Evolutionary conservation across 2,888 invertebrate genomes (phyloP).

Genomic region (Entomobrya multifasciata): DNA sequence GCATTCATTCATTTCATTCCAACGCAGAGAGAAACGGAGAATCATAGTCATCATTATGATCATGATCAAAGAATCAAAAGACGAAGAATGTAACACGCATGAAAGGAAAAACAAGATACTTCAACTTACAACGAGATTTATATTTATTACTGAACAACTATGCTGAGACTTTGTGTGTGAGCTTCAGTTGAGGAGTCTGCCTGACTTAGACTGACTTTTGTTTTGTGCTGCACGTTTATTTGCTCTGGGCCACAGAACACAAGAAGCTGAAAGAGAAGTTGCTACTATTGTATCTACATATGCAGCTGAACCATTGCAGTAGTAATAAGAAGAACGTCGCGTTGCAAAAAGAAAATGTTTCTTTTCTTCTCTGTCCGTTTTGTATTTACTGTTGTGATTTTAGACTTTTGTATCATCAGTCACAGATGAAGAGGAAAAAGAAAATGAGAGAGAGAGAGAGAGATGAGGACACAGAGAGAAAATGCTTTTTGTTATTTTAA

Average conservation of each 20-base stretch:
- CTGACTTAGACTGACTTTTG: not conserved
- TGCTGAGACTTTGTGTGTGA: not conserved
- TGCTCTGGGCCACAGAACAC: not conserved
- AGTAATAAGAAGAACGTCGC: not conserved
- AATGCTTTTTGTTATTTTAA: slow-evolving; percentile 2
- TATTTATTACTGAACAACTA: slow-evolving; percentile 42
- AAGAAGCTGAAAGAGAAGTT: not conserved
- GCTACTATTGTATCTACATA: not conserved
- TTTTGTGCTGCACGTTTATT: not conserved
- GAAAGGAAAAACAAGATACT: slow-evolving; percentile 19
- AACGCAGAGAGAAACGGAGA: not conserved
- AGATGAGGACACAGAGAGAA: not conserved
- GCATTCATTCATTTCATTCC: no score
- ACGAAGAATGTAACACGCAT: not conserved
- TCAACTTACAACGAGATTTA: slow-evolving; percentile 31
- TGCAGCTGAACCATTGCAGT: not conserved
- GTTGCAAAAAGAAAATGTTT: not conserved
- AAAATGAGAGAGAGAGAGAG: not conserved
- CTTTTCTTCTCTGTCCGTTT: not conserved
- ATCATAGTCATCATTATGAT: not conserved
- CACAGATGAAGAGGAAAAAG: slow-evolving; percentile 1
- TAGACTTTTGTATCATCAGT: slow-evolving; percentile 56
- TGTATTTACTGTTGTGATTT: slow-evolving; percentile 62
- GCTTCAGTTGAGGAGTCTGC: no score
- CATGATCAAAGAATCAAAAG: not conserved